Evolutionary conservation across 1,140 invertebrate species (phyloP), one percentile per base, ranked within the genome.

Genomic region (Rhopalosiphum maidis): DNA sequence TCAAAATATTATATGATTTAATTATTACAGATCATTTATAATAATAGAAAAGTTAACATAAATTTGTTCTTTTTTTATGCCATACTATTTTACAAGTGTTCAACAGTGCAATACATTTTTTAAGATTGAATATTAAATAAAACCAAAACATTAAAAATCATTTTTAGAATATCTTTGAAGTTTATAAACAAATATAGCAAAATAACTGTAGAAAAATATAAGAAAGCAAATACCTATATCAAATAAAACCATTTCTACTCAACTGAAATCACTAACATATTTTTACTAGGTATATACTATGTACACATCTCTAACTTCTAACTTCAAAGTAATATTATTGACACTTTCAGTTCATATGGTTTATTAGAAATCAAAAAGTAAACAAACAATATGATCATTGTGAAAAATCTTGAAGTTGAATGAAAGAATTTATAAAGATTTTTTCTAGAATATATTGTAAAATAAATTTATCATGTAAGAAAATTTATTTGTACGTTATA

Each of bases 371-470:
- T n/a, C 30, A 77, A n/a, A 77, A 77, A 77, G 15, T 5, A 68
- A 68, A n/a, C 30, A n/a, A 68, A 68, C 30, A 15, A 11, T 68
- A 68, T 68, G 9, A 68, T 68, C 22, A n/a, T 68, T 15, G 11
- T 6, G 15, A 77, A 30, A 18, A n/a, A 77, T n/a, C n/a, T n/a
- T n/a, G 4, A 77, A 15, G 5, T 68, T 68, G 15, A 18, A 77
- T 77, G 60, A 77, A 77, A 77, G 30, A 77, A 77, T 77, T n/a
- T n/a, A 77, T 77, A 77, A 77, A 77, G n/a, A 77, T n/a, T 77
- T 77, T n/a, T n/a, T 77, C 60, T 77, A 77, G 8, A 77, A 77
- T 77, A 77, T 77, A 77, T 18, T 68, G 30, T 4, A 68, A n/a
- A 68, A 68, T 60, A 68, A 68, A 18, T 30, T 68, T 68, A 68